Base-by-base conservation (phyloP, 2,888 invertebrate genomes). In the Perithous albicinctus region DNA sequence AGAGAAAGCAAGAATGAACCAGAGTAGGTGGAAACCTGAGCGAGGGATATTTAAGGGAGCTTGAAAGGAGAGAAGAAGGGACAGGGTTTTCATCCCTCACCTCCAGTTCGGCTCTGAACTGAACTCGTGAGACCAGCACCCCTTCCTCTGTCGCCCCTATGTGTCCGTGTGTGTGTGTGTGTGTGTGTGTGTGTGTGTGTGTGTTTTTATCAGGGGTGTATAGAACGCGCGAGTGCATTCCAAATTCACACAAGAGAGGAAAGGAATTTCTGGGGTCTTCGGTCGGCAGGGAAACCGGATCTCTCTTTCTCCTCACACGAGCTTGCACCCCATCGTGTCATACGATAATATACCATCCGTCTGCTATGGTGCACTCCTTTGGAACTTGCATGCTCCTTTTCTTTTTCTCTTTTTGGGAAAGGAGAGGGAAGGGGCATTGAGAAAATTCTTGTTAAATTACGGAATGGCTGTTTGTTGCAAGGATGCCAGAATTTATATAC, bases 171-270 rank as follows among this genome's bases (percentile, higher is more conserved):
- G 32, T 20, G 18, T 32, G 7, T 29, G 48, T 4, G 66, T 20
- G 48, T 41, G 26, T 5, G 23, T 63, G 5, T 38, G 12, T 46
- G n/a, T 7, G 4, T 15, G 51, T 35, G n/a, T 38, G 2, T 43
- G 18, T 8, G 72, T 15, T 43, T n/a, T 46, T 56, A 32, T 48
- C 66, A 29, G 26, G 56, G 54, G 64, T 56, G 29, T 75, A 56
- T 64, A 56, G 66, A 32, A 56, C 66, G 32, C 66, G 46, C 75
- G 56, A 75, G 75, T 66, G 66, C 75, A 75, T 75, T 75, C 75
- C 66, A 56, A 75, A 75, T 75, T 64, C 66, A 43, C 56, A 75
- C 43, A 66, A 26, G 64, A 64, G 74, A 56, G 43, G 43, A 75
- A 32, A 75, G 75, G 75, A 66, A 75, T 75, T 75, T 43, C 23